Base-by-base conservation (phyloP, 2,113 vertebrate species). In the Verasper variegatus region DNA sequence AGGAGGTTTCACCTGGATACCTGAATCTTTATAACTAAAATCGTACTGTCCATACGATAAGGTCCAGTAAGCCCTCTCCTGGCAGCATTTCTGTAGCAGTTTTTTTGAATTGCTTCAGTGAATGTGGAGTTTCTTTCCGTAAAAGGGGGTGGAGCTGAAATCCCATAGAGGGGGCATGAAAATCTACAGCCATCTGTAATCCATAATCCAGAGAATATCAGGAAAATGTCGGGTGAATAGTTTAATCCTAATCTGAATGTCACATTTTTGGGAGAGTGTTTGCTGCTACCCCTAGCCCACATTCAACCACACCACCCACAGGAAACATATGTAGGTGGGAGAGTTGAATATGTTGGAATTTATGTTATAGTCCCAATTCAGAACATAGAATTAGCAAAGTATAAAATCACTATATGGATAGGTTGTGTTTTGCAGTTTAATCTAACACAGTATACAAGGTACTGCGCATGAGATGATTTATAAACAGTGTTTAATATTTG, bases 201-300 rank as follows among this genome's bases (percentile, higher is more conserved):
- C 83, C 67, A 73, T 89, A 90, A 90, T 91, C 84, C 84, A 86
- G 27, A 75, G 68, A 75, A 58, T 74, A 37, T 45, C 64, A 71
- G 57, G 26, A 78, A 86, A 89, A 88, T 85, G 54, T 74, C 58
- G 64, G 37, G 37, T 86, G 26, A 87, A 72, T 59, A 73, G 5
- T 69, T 65, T 86, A 88, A 89, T 89, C 84, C 59, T 88, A 71
- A 90, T 89, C 79, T 81, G 57, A 81, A 71, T n/a, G 10, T 77
- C 74, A 5, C 45, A 58, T 80, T 78, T 55, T 64, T 63, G 72
- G 27, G 31, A 81, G 57, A 54, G 56, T 65, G 37, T 65, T 79
- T n/a, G 18, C 72, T 45, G 23, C 21, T 40, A 26, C 52, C 62
- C 51, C 67, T n/a, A 60, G 18, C 24, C 59, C 8, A 3, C 63